These are phyloP conservation scores for Thera britannica DNA, from an alignment of 2,888 invertebrate species.

Conservation along the genomic window DNA sequence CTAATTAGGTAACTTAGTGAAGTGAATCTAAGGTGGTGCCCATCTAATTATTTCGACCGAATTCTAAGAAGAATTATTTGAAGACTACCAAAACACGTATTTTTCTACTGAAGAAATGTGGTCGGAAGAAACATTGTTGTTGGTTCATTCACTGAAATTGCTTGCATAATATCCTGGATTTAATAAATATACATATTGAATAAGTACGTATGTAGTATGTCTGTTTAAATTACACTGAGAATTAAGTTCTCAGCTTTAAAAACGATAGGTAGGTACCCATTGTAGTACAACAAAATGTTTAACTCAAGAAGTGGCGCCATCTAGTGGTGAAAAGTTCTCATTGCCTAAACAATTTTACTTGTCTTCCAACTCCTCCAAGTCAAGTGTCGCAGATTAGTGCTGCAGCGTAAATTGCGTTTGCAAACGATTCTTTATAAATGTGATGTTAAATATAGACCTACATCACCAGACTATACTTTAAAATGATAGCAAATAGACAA, in stretches of 20 bases:
- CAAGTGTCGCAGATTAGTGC: slow-evolving; percentile 40
- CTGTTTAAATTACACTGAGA: too few species aligned
- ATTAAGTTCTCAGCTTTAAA: neutral
- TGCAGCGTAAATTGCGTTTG: slow-evolving; percentile 35
- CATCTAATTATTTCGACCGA: neutral
- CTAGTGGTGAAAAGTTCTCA: neutral
- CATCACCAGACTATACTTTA: too few species aligned
- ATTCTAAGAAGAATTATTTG: too few species aligned
- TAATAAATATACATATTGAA: too few species aligned
- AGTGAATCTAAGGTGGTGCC: slow-evolving; percentile 7
- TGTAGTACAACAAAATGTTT: neutral
- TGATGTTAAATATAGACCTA: too few species aligned
- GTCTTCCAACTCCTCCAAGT: slow-evolving; percentile 33
- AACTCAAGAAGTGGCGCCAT: slow-evolving; percentile 10
- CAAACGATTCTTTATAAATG: slow-evolving; percentile 28
- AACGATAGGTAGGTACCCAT: neutral
- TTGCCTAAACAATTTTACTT: slow-evolving; percentile 7
- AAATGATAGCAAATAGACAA: too few species aligned
- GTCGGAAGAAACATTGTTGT: too few species aligned
- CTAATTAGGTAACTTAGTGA: neutral
- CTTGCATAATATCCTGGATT: too few species aligned
- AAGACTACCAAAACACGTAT: too few species aligned
- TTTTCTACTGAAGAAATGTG: too few species aligned
- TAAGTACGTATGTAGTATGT: too few species aligned
- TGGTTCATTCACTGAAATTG: too few species aligned